Evolutionary conservation across 92 coral and sea anemone species (phyloP), one percentile per base, ranked within the genome.

Genomic region (Micromussa lordhowensis): DNA sequence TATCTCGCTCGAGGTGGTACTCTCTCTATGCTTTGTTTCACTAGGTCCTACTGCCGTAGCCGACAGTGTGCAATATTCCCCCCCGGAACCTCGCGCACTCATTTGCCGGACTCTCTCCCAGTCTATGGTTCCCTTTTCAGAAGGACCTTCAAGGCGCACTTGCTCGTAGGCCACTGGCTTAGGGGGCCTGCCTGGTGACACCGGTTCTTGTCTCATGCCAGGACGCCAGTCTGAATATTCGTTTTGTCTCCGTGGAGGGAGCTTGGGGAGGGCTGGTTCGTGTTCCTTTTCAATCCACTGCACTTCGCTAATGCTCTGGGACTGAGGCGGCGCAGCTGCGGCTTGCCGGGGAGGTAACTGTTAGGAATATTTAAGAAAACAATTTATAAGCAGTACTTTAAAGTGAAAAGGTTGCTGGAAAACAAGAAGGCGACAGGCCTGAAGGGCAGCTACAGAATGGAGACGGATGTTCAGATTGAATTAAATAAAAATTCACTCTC

Each of bases 91-190:
- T 38, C 74, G 86, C 26, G 77, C 34, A 8, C 66, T 80, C 15
- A 53, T 28, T 71, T 48, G 57, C 66, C 86, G 93, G 19, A 88
- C 74, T 88, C 87, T 95, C 57, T 84, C 92, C 89, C 94, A 79
- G 87, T 95, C 94, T 30, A 92, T 74, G 70, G 87, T 78, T 0
- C 87, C 93, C 58, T 83, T 83, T 18, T 48, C 74, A 44, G 91
- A 81, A n/a, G 98, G 95, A 11, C 92, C 96, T 63, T 95, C 98
- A 36, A 94, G 44, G 72, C 98, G 91, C 28, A 95, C 96, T 70
- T 82, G 77, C 74, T 95, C 98, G 54, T 95, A 95, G 9, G 96
- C 80, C 68, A 82, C 90, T n/a, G 92, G 73, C 32, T 82, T 87
- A 13, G 76, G 81, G 26, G 85, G 83, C 15, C 55, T 80, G 8